Percentiles rank a stretch among this genome's conserved stretches.
phyloP scores from a whole-genome alignment of 2,113 vertebrate species.

The Aleadryas rufinucha region DNA sequence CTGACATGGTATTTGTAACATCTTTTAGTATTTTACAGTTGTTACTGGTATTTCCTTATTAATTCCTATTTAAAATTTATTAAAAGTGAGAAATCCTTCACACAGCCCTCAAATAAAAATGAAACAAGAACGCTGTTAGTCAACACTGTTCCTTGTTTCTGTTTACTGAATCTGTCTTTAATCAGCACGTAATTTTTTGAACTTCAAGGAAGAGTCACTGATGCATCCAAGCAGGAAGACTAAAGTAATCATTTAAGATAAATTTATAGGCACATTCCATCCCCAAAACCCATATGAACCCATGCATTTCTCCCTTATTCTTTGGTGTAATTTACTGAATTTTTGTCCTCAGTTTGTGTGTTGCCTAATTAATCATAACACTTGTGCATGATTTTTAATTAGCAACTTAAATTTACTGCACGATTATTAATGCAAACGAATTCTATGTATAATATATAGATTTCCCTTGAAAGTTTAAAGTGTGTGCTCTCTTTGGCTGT shows the following conservation, averaged over 20 bases:
- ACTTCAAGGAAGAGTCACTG: not conserved
- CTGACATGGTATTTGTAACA: not conserved
- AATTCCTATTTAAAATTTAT: not conserved
- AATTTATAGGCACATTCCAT: not conserved
- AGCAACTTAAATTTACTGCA: not conserved
- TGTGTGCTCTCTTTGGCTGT: not conserved
- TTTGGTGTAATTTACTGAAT: not conserved
- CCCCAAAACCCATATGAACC: not conserved
- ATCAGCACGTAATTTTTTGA: not conserved
- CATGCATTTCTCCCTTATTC: not conserved
- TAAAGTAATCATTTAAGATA: not conserved
- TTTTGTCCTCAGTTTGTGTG: not conserved
- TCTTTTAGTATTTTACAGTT: not conserved
- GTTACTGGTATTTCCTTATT: not conserved
- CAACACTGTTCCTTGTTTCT: not conserved
- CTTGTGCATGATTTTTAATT: not conserved
- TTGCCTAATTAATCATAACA: not conserved
- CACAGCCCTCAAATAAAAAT: not conserved
- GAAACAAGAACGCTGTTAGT: not conserved
- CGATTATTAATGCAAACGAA: not conserved
- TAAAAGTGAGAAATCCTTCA: not conserved
- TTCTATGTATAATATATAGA: not conserved
- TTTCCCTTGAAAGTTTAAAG: not conserved
- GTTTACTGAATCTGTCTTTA: not conserved
- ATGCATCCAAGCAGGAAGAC: not conserved